These are phyloP conservation scores for Corydoras maculifer DNA, from an alignment of 2,113 vertebrate genomes.

Conservation along the genomic window DNA sequence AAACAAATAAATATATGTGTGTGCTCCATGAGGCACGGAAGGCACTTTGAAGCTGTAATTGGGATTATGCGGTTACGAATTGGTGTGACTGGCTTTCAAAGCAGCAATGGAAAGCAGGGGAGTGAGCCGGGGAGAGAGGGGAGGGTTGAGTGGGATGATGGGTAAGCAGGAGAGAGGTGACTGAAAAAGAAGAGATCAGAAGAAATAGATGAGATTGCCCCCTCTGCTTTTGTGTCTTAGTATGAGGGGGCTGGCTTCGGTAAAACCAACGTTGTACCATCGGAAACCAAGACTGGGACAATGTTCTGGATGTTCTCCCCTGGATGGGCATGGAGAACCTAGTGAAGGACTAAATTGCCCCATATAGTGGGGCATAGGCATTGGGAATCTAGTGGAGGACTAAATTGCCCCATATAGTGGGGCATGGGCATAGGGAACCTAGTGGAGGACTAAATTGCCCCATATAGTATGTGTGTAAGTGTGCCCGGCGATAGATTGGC, in stretches of 20 bases:
- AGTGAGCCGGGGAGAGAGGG: slow-evolving; percentile 4
- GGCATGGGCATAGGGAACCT: too few relatives aligned
- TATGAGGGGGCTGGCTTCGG: slow-evolving; percentile 20
- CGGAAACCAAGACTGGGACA: slow-evolving; percentile 19
- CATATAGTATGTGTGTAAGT: too few relatives aligned
- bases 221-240: slow-evolving; percentile 20
- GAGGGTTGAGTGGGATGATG: slow-evolving; percentile 14
- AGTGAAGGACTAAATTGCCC: too few relatives aligned
- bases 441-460: too few relatives aligned
- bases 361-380: too few relatives aligned
- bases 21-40: slow-evolving; percentile 28
- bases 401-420: too few relatives aligned
- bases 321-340: too few relatives aligned
- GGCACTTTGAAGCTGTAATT: slow-evolving; percentile 42
- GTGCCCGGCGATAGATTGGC: too few relatives aligned
- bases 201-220: slow-evolving; percentile 9
- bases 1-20: slow-evolving; percentile 13
- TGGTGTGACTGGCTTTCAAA: slow-evolving; percentile 39
- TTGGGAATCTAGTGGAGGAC: too few relatives aligned
- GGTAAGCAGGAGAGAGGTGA: slow-evolving; percentile 8
- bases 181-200: slow-evolving; percentile 20
- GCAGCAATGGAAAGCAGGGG: slow-evolving; percentile 21
- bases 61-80: slow-evolving; percentile 38
- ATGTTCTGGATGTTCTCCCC: too few relatives aligned
- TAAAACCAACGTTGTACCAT: slow-evolving; percentile 19